Percentiles rank a stretch among this genome's conserved stretches.
Conservation (phyloP, 2,797 vertebrate species). For the Cossypha heuglini region DNA sequence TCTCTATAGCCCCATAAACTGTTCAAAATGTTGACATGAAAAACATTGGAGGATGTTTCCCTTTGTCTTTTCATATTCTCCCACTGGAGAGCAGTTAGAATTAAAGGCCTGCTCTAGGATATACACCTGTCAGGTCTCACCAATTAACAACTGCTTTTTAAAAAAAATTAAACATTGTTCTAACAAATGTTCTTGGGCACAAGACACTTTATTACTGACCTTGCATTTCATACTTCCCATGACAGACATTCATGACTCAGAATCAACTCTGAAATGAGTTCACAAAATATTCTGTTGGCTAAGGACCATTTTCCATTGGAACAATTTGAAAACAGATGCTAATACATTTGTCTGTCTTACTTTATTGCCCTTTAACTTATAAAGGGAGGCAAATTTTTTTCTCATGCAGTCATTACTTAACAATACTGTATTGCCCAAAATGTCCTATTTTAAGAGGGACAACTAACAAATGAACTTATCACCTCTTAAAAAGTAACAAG, state of each 20-base stretch:
- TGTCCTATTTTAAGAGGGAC: neutral
- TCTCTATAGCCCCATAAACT: neutral
- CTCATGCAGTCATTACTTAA: neutral
- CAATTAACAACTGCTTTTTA: neutral
- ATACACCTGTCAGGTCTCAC: neutral
- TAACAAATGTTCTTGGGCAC: neutral
- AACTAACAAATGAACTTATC: neutral
- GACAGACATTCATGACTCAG: slow-evolving; percentile 26
- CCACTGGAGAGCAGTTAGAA: neutral
- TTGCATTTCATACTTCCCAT: slow-evolving; percentile 13
- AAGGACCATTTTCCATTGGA: slow-evolving; percentile 4
- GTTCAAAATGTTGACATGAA: neutral
- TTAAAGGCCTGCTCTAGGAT: neutral
- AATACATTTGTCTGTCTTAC: neutral
- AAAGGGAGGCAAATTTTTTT: neutral
- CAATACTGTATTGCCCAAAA: neutral
- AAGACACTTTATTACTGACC: neutral
- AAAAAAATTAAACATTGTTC: neutral
- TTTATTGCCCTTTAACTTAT: neutral
- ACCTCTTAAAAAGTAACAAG: neutral
- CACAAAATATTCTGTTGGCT: neutral
- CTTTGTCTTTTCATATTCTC: neutral
- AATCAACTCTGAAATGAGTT: neutral
- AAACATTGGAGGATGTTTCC: neutral
- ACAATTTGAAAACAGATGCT: neutral